phyloP scores from a whole-genome alignment of 2,797 vertebrate species.

The Adrianichthys oophorus region DNA sequence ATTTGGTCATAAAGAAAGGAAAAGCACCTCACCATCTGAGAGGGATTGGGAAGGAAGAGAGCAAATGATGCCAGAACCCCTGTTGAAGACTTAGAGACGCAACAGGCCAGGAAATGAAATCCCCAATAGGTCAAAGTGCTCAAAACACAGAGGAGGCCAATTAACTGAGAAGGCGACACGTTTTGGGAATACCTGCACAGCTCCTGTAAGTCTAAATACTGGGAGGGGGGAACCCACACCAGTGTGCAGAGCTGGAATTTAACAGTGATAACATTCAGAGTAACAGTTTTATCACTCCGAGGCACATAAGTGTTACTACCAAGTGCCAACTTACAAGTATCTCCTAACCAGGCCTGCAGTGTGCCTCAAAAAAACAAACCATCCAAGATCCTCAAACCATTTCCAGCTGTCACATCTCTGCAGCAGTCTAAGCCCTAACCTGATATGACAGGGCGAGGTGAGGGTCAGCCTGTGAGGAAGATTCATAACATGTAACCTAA shows the following conservation, averaged over 20 bases:
- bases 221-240: constrained; percentile 13
- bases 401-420: constrained; percentile 79
- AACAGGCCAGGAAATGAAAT: constrained; percentile 72
- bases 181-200: constrained; percentile 51
- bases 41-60: constrained; percentile 65
- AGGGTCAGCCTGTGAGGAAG: constrained; percentile 74
- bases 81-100: constrained; percentile 60
- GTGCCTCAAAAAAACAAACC: constrained; percentile 74
- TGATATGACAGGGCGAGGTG: constrained; percentile 76
- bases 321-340: constrained; percentile 60
- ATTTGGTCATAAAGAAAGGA: constrained; percentile 80
- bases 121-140: constrained; percentile 66
- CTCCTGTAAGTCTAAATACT: constrained; percentile 15
- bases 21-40: constrained; percentile 68
- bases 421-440: constrained; percentile 62
- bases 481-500: constrained; percentile 74
- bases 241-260: constrained; percentile 31
- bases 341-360: constrained; percentile 61
- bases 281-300: constrained; percentile 42
- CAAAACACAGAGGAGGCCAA: constrained; percentile 51
- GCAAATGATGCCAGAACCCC: constrained; percentile 64
- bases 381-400: constrained; percentile 73
- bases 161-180: constrained; percentile 55
- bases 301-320: constrained; percentile 41
- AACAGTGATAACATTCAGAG: constrained; percentile 41